phyloP scores from a whole-genome alignment of 2,113 vertebrate species.

The Falco punctatus region DNA sequence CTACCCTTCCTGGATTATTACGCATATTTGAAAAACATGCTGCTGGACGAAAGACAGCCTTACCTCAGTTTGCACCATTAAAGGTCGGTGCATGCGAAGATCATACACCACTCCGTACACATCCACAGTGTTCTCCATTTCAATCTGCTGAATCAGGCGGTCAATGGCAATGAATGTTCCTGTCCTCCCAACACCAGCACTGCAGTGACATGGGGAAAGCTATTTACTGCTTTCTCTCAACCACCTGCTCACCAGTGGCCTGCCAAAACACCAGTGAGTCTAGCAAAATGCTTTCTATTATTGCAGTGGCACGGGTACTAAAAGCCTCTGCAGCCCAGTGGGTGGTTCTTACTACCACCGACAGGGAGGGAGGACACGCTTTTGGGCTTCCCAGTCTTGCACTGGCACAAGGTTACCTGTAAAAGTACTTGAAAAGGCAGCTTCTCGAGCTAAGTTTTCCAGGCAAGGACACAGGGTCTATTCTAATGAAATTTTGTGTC shows the following conservation, averaged over 20 bases:
- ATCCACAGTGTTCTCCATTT: conserved; percentile 87
- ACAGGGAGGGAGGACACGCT: background rate
- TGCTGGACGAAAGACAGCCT: background rate
- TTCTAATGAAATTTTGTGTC: background rate
- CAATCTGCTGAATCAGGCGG: conserved; percentile 91
- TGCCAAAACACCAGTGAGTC: background rate
- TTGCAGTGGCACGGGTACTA: background rate
- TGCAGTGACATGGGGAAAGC: conserved; percentile 27
- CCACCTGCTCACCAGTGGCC: background rate
- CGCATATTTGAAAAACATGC: accelerated
- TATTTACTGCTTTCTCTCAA: background rate
- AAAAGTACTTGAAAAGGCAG: background rate
- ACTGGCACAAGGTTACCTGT: background rate
- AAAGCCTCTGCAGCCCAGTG: background rate
- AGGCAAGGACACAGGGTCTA: background rate
- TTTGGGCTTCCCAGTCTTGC: background rate
- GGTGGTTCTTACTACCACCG: background rate
- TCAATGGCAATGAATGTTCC: conserved; percentile 96
- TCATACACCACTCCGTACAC: conserved; percentile 88
- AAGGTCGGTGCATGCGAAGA: conserved; percentile 89
- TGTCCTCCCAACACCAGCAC: conserved; percentile 94
- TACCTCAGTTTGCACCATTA: conserved; percentile 99
- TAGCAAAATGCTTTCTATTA: background rate
- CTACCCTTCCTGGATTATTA: background rate
- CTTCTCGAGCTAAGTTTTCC: background rate